Evolutionary conservation across 2,888 invertebrate species (phyloP).

Genomic region (Allolobophora icterica): DNA sequence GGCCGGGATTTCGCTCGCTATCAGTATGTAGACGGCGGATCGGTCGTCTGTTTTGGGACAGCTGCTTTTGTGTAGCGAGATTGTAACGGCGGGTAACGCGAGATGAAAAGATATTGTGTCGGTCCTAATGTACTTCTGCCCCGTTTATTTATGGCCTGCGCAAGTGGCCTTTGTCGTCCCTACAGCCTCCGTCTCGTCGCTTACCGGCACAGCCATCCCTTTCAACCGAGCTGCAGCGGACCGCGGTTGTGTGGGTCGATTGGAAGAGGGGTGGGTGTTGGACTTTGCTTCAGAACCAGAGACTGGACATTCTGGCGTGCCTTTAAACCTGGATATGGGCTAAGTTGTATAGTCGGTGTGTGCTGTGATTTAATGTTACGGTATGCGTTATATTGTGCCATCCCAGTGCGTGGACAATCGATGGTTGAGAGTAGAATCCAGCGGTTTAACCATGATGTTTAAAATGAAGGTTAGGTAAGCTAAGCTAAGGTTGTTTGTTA

Average conservation of each 20-base stretch:
- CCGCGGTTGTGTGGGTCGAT: not conserved
- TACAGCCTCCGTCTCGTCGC: not conserved
- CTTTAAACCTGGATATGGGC: not conserved
- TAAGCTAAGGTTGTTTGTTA: not conserved
- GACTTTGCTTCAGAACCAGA: too few relatives aligned
- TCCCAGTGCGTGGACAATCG: too few relatives aligned
- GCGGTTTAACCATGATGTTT: not conserved
- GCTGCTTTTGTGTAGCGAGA: not conserved
- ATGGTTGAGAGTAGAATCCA: not conserved
- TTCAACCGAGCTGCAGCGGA: not conserved
- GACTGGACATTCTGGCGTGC: not conserved
- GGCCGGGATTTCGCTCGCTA: not conserved
- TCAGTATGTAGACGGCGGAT: not conserved
- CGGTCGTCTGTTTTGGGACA: conserved; percentile 8
- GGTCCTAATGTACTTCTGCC: conserved; percentile 1
- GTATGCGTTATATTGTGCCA: not conserved
- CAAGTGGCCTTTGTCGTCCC: conserved; percentile 8
- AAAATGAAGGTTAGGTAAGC: not conserved
- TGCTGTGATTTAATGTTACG: not conserved
- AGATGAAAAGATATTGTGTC: conserved; percentile 17
- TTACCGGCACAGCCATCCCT: not conserved
- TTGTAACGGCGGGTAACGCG: not conserved
- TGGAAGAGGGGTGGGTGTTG: not conserved
- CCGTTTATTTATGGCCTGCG: not conserved
- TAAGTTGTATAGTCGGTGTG: not conserved